A percentile compares a stretch with the other conserved stretches of the same genome.
Evolutionary conservation across 2,888 invertebrate species (phyloP).

Genomic region (Drosophila percnosoma): DNA sequence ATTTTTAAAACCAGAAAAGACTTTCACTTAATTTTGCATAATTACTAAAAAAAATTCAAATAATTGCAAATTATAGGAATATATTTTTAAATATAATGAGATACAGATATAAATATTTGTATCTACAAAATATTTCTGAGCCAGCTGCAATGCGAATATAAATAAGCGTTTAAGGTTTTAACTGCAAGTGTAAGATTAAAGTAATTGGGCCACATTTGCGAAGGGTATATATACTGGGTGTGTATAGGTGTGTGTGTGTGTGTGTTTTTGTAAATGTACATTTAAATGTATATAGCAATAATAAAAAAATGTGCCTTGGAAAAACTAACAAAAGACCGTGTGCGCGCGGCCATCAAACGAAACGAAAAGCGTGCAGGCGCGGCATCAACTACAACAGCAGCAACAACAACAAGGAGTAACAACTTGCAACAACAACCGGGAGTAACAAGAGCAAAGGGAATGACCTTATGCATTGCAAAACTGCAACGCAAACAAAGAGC

Average conservation of each 20-base stretch:
- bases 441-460: slow-evolving; percentile 56
- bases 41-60: background rate
- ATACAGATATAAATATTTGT: background rate
- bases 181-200: slow-evolving; percentile 30
- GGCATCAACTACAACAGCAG: slow-evolving; percentile 48
- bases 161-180: slow-evolving; percentile 4
- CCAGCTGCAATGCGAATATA: background rate
- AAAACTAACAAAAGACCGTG: slow-evolving; percentile 79
- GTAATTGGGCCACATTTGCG: slow-evolving; percentile 45
- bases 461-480: slow-evolving; percentile 62
- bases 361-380: slow-evolving; percentile 75
- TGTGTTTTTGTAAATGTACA: background rate
- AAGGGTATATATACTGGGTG: slow-evolving; percentile 11
- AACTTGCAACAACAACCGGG: slow-evolving; percentile 16
- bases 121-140: background rate
- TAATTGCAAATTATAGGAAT: too few relatives aligned
- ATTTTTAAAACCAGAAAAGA: background rate
- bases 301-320: slow-evolving; percentile 64
- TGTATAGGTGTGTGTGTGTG: background rate
- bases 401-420: slow-evolving; percentile 29
- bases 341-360: slow-evolving; percentile 76
- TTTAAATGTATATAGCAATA: slow-evolving; percentile 34
- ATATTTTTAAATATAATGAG: background rate
- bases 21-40: background rate
- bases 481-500: slow-evolving; percentile 75